Conservation (phyloP, 2,797 vertebrate species). For the Enoplosus armatus region DNA sequence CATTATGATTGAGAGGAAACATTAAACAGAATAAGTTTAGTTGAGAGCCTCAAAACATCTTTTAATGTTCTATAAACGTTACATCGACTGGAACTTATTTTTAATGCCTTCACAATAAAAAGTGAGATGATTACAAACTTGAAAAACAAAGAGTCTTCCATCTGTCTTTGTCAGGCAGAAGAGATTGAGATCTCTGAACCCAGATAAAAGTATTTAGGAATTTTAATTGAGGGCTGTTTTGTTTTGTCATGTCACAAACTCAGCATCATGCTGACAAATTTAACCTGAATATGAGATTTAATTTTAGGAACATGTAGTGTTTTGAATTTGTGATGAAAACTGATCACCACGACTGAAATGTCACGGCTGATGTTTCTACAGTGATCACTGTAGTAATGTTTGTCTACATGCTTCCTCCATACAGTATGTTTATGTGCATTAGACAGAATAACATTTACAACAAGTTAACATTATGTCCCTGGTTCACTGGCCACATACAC, state of each 20-base stretch:
- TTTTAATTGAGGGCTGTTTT: neutral
- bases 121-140: constrained; percentile 7
- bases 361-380: neutral
- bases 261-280: neutral
- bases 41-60: constrained; percentile 34
- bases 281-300: neutral
- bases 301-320: neutral
- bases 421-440: neutral
- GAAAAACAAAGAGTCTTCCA: neutral
- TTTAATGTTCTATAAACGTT: constrained; percentile 35
- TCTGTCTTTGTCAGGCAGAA: neutral
- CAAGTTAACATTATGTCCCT: neutral
- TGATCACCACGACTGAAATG: neutral
- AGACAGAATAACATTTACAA: neutral
- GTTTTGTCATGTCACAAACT: neutral
- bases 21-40: constrained; percentile 63
- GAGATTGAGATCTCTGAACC: neutral
- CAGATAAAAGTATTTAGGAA: constrained; percentile 12
- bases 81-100: constrained; percentile 28
- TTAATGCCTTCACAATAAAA: constrained; percentile 13
- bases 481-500: neutral
- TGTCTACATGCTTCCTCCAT: neutral
- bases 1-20: constrained; percentile 51
- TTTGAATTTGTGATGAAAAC: constrained; percentile 1
- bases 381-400: neutral